Evolutionary conservation across 2,888 invertebrate genomes (phyloP).

Genomic region (Napeogenes inachia): DNA sequence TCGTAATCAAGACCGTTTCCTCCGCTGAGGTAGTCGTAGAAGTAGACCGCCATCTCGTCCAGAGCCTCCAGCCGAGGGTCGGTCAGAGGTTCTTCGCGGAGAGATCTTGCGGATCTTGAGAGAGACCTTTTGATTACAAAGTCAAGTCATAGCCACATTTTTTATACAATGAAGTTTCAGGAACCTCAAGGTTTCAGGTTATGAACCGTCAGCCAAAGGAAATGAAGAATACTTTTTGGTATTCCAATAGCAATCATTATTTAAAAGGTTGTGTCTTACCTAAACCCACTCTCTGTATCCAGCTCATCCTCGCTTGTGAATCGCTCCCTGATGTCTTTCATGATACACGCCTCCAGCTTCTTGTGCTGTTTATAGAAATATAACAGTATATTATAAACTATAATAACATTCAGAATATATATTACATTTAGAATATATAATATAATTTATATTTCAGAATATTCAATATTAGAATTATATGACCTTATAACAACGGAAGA

Average conservation of each 20-base stretch:
- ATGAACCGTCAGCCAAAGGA: too few relatives aligned
- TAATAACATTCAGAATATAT: not conserved
- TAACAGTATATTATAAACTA: not conserved
- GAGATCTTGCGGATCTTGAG: slow-evolving; percentile 72
- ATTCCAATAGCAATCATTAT: too few relatives aligned
- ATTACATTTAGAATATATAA: not conserved
- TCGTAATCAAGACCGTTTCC: slow-evolving; percentile 78
- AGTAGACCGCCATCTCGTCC: slow-evolving; percentile 77
- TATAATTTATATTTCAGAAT: not conserved
- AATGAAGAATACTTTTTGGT: too few relatives aligned
- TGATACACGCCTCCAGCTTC: slow-evolving; percentile 83
- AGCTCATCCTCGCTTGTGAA: slow-evolving; percentile 79
- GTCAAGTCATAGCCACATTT: too few relatives aligned
- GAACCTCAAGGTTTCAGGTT: too few relatives aligned
- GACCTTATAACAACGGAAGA: slow-evolving; percentile 84
- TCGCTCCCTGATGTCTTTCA: slow-evolving; percentile 83
- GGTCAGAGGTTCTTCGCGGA: slow-evolving; percentile 55
- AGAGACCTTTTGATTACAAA: slow-evolving; percentile 45
- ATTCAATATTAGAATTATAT: slow-evolving; percentile 1
- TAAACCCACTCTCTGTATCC: slow-evolving; percentile 72
- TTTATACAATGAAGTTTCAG: too few relatives aligned
- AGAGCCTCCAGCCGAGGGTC: slow-evolving; percentile 69
- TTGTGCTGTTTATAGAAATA: slow-evolving; percentile 71
- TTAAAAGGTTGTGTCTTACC: slow-evolving; percentile 39
- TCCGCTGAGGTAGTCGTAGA: slow-evolving; percentile 81